Conservation (phyloP, 1,140 invertebrate genomes). For the Atta texana region DNA sequence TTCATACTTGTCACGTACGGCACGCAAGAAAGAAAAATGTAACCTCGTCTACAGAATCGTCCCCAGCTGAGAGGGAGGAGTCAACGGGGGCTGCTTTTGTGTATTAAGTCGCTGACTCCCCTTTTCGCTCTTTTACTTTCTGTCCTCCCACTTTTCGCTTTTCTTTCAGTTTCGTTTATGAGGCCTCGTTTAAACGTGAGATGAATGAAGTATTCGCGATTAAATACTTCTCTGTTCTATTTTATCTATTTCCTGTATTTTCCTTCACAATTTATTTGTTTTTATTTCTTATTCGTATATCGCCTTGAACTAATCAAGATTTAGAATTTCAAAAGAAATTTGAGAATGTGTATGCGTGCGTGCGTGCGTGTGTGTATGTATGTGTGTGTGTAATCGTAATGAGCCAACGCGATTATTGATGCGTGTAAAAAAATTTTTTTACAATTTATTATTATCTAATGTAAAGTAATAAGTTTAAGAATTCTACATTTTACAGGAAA, state of each 20-base stretch:
- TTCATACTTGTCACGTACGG: conserved; percentile 72
- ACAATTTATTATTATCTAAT: too few species aligned
- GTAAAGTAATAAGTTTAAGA: too few species aligned
- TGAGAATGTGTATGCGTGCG: too few species aligned
- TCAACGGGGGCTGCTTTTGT: conserved; percentile 68
- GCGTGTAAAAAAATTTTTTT: too few species aligned
- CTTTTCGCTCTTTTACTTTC: conserved; percentile 12
- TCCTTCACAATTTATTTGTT: not conserved
- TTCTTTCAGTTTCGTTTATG: conserved; percentile 37
- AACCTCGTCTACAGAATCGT: conserved; percentile 63
- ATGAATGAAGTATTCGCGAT: conserved; percentile 68
- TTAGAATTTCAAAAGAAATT: too few species aligned
- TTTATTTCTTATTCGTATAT: not conserved
- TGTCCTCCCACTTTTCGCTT: not conserved
- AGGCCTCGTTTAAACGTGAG: conserved; percentile 61
- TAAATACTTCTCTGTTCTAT: conserved; percentile 63
- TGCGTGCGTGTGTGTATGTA: too few species aligned
- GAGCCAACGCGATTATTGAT: too few species aligned
- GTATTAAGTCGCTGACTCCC: conserved; percentile 69
- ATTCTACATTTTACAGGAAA: too few species aligned
- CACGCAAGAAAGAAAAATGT: conserved; percentile 70
- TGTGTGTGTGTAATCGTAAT: too few species aligned
- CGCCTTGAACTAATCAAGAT: too few species aligned
- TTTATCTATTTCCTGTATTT: not conserved
- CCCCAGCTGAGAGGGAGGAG: conserved; percentile 18